Conservation (phyloP, 2,113 vertebrate genomes). For the Platichthys flesus region DNA sequence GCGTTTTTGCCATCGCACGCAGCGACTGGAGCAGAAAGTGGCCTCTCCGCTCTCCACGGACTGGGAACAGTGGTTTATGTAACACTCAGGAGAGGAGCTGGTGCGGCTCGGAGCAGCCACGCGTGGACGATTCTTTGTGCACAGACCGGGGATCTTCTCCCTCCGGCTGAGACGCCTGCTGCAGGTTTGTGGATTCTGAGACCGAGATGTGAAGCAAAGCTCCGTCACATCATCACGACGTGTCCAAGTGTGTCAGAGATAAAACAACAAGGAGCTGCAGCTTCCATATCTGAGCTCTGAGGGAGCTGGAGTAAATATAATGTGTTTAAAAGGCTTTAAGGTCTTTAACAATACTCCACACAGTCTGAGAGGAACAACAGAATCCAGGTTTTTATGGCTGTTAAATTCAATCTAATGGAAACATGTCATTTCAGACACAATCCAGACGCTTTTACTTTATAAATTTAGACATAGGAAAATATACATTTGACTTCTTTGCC, state of each 20-base stretch:
- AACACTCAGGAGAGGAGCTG: conserved; percentile 36
- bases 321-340: too few species aligned
- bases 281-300: not conserved
- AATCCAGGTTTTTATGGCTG: too few species aligned
- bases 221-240: conserved; percentile 23
- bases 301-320: not conserved
- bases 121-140: conserved; percentile 44
- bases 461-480: not conserved
- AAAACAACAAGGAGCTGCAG: not conserved
- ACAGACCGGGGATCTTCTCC: not conserved
- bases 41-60: not conserved
- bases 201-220: conserved; percentile 27
- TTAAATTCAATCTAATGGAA: too few species aligned
- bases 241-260: not conserved
- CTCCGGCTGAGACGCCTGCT: conserved; percentile 22
- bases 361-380: too few species aligned
- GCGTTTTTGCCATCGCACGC: not conserved
- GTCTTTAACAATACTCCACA: too few species aligned
- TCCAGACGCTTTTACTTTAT: not conserved
- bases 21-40: not conserved
- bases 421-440: too few species aligned
- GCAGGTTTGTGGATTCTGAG: conserved; percentile 31
- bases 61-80: conserved; percentile 36
- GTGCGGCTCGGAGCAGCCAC: conserved; percentile 41
- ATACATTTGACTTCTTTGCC: not conserved